These are phyloP conservation scores for Hybos culiciformis DNA, from an alignment of 2,888 invertebrate species.

Conservation along the genomic window DNA sequence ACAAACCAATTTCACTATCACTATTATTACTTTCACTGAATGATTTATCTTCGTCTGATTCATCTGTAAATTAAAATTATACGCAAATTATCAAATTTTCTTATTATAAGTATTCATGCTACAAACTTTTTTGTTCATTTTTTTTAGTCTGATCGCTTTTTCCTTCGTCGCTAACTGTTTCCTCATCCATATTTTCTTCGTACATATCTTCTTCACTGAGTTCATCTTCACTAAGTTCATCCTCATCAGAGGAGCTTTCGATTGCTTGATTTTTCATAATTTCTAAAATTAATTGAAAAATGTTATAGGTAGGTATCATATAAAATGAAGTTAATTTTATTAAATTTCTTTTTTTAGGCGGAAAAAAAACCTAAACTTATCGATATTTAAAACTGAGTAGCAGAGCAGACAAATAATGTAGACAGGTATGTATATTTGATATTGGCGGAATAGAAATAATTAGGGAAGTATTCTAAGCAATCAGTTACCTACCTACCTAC, in stretches of 20 bases:
- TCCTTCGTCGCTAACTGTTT: conserved; percentile 9
- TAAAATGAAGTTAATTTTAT: conserved; percentile 1
- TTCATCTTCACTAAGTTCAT: background rate
- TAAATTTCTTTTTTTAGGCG: conserved; percentile 8
- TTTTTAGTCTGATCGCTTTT: background rate
- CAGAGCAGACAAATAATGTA: no score
- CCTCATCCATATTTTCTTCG: conserved; percentile 1
- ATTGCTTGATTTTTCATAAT: conserved; percentile 20
- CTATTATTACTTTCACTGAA: background rate
- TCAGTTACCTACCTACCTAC: no score
- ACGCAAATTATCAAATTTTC: background rate
- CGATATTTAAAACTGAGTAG: no score
- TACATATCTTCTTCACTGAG: conserved; percentile 12
- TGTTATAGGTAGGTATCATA: conserved; percentile 9
- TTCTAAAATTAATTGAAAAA: conserved; percentile 7
- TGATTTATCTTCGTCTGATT: no score
- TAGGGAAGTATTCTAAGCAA: no score
- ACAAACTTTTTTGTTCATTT: background rate
- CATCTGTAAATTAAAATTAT: background rate
- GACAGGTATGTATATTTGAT: no score
- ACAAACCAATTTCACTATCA: no score
- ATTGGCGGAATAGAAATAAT: no score
- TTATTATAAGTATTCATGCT: conserved; percentile 5
- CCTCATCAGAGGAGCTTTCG: conserved; percentile 29
- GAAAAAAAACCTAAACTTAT: no score